These are phyloP conservation scores for Dicerorhinus sumatrensis DNA, from an alignment of 2,113 vertebrate genomes.

Conservation along the genomic window DNA sequence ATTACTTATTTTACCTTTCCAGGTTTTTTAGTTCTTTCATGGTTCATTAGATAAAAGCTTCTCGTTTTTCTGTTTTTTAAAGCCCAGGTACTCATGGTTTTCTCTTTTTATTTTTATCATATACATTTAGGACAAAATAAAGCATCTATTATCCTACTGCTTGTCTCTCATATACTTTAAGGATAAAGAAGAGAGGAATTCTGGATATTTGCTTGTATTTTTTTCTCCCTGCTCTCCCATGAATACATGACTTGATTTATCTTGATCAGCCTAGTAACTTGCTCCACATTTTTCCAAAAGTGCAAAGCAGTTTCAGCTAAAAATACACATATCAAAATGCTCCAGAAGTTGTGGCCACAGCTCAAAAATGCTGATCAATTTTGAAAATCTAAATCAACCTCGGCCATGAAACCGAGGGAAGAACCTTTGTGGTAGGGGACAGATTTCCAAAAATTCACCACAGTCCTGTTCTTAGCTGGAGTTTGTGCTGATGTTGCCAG, in stretches of 20 bases:
- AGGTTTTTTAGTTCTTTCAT: conserved; percentile 40
- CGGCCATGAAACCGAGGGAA: conserved; percentile 84
- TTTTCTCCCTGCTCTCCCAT: conserved; percentile 57
- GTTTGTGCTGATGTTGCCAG: conserved; percentile 87
- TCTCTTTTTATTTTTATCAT: neutral
- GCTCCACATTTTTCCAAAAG: conserved; percentile 84
- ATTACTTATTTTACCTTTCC: neutral
- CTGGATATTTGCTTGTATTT: conserved; percentile 47
- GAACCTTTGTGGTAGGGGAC: conserved; percentile 86
- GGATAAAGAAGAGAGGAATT: conserved; percentile 20
- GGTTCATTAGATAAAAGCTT: conserved; percentile 27
- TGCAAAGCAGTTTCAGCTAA: conserved; percentile 85
- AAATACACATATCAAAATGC: conserved; percentile 88
- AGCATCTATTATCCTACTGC: neutral
- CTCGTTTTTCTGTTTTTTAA: neutral
- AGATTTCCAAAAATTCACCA: conserved; percentile 87
- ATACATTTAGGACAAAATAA: neutral
- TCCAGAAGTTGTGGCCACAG: conserved; percentile 86
- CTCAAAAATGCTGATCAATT: conserved; percentile 89
- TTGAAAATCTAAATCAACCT: conserved; percentile 87
- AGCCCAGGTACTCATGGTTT: neutral
- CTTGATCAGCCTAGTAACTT: conserved; percentile 84
- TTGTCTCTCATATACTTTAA: neutral
- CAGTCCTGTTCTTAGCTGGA: conserved; percentile 84
- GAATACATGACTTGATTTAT: conserved; percentile 82